phyloP scores from a whole-genome alignment of 1,140 invertebrate genomes.

The Ganaspis sp. region DNA sequence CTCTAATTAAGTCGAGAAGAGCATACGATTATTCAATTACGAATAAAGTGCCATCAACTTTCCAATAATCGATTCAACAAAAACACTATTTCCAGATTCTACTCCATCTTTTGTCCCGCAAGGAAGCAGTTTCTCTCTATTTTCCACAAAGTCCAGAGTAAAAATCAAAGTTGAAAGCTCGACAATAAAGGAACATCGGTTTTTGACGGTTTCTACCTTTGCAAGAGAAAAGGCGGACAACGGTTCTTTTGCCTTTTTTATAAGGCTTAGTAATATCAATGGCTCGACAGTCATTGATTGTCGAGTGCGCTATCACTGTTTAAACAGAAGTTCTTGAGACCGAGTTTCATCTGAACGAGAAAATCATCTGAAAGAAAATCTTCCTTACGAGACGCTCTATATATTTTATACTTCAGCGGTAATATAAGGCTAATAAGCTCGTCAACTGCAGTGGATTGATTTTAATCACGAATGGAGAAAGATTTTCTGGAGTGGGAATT shows the following conservation, averaged over 20 bases:
- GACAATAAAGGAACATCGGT: conserved; percentile 1
- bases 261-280: neutral
- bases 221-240: neutral
- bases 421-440: neutral
- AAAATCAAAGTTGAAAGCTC: neutral
- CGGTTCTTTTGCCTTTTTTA: neutral
- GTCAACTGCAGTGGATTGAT: neutral
- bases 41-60: no score
- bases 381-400: neutral
- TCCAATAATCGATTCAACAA: no score
- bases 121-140: neutral
- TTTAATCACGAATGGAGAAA: neutral
- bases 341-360: neutral
- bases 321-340: conserved; percentile 1
- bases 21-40: no score
- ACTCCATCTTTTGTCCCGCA: neutral
- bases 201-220: neutral
- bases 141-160: neutral
- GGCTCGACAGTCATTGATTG: neutral
- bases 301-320: neutral
- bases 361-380: neutral
- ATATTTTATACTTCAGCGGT: neutral
- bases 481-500: neutral
- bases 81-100: no score
- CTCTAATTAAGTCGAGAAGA: no score